Conservation (phyloP, 1,140 invertebrate species). For the Teleopsis dalmanni region DNA sequence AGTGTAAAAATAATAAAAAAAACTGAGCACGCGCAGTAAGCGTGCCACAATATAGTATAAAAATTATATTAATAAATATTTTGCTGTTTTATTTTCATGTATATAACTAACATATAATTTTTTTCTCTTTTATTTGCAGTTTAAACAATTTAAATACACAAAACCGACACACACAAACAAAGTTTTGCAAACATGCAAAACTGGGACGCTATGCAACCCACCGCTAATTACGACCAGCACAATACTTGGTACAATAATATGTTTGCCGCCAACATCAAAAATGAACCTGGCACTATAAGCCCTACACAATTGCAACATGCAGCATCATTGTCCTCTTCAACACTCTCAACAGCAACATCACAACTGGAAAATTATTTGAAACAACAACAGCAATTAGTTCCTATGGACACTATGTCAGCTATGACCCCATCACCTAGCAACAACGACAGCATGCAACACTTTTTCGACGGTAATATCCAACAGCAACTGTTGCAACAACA, state of each 20-base stretch:
- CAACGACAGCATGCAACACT: conserved; percentile 44
- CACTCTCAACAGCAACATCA: conserved; percentile 1
- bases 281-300: conserved; percentile 25
- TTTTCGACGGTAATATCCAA: conserved; percentile 24
- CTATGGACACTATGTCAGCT: conserved; percentile 31
- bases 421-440: conserved; percentile 46
- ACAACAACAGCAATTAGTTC: conserved; percentile 20
- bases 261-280: conserved; percentile 35
- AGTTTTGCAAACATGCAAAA: conserved; percentile 34
- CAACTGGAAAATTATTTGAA: conserved; percentile 37
- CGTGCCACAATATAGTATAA: conserved; percentile 1
- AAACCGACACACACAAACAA: conserved; percentile 5
- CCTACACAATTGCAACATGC: not conserved
- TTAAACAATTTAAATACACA: not conserved
- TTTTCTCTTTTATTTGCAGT: not conserved
- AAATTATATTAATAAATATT: not conserved
- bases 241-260: conserved; percentile 40
- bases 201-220: conserved; percentile 38
- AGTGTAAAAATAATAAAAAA: not conserved
- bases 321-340: not conserved
- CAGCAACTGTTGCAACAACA: conserved; percentile 37
- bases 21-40: conserved; percentile 5
- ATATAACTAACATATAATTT: not conserved
- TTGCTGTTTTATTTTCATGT: not conserved
- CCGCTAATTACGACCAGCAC: conserved; percentile 38